phyloP scores from a whole-genome alignment of 2,888 invertebrate genomes.

The Eudemis profundana region DNA sequence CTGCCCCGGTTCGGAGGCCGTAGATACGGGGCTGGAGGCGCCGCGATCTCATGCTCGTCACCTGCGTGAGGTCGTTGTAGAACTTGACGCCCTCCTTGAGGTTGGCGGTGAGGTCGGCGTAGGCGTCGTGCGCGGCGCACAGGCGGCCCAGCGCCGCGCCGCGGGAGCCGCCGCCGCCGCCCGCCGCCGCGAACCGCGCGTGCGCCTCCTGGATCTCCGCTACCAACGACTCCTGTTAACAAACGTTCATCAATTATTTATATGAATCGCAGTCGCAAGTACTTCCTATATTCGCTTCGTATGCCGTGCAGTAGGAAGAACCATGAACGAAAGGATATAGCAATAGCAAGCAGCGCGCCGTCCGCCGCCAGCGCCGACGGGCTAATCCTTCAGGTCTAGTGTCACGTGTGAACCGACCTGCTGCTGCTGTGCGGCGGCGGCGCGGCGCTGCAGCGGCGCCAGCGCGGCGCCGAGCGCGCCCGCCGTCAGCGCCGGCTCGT shows the following conservation, averaged over 20 bases:
- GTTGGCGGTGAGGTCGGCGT: slow-evolving; percentile 95
- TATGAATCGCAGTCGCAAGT: no score
- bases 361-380: slow-evolving; percentile 63
- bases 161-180: slow-evolving; percentile 87
- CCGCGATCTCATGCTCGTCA: no score
- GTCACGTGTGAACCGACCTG: background rate
- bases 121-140: slow-evolving; percentile 96
- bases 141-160: slow-evolving; percentile 93
- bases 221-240: slow-evolving; percentile 87
- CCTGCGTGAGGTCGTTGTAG: slow-evolving; percentile 96
- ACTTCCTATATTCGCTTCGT: no score
- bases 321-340: no score
- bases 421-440: slow-evolving; percentile 87
- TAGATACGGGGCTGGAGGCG: no score
- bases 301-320: no score
- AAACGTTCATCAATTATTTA: no score
- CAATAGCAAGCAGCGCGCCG: slow-evolving; percentile 50
- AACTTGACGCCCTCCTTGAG: slow-evolving; percentile 98
- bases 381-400: background rate
- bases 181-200: slow-evolving; percentile 85
- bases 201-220: slow-evolving; percentile 76
- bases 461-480: slow-evolving; percentile 93
- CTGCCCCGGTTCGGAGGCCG: no score
- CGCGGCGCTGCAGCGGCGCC: slow-evolving; percentile 91
- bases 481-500: slow-evolving; percentile 92